Evolutionary conservation across 2,888 invertebrate species (phyloP).

Genomic region (Cybosia mesomella): DNA sequence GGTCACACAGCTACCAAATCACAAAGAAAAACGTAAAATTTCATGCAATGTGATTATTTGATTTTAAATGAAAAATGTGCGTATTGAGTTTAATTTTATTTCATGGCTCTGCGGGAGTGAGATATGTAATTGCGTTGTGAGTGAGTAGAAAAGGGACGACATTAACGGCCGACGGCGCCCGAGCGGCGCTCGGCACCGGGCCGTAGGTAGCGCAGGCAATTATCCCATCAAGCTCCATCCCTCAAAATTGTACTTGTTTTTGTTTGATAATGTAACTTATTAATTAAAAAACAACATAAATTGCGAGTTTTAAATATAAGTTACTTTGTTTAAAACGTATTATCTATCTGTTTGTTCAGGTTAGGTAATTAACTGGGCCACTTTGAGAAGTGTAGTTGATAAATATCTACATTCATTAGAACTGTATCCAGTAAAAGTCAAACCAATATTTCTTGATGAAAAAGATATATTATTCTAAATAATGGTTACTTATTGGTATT

Average conservation of each 20-base stretch:
- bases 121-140: not conserved
- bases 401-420: too few relatives aligned
- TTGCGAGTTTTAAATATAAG: not conserved
- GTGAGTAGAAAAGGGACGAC: not conserved
- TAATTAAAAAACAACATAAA: not conserved
- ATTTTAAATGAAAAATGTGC: not conserved
- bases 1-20: not conserved
- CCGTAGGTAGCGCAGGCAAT: not conserved
- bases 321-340: not conserved
- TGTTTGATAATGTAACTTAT: not conserved
- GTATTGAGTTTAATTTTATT: not conserved
- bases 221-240: conserved; percentile 1
- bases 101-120: not conserved
- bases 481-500: too few relatives aligned
- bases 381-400: not conserved
- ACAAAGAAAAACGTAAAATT: not conserved
- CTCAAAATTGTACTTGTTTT: not conserved
- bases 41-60: not conserved
- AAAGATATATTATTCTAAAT: too few relatives aligned
- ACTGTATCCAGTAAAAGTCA: too few relatives aligned
- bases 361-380: not conserved
- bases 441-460: too few relatives aligned
- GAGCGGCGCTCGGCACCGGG: not conserved
- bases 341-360: not conserved
- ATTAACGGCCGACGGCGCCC: not conserved